Base-by-base conservation (phyloP, 2,888 invertebrate species). In the Geotrupes spiniger region DNA sequence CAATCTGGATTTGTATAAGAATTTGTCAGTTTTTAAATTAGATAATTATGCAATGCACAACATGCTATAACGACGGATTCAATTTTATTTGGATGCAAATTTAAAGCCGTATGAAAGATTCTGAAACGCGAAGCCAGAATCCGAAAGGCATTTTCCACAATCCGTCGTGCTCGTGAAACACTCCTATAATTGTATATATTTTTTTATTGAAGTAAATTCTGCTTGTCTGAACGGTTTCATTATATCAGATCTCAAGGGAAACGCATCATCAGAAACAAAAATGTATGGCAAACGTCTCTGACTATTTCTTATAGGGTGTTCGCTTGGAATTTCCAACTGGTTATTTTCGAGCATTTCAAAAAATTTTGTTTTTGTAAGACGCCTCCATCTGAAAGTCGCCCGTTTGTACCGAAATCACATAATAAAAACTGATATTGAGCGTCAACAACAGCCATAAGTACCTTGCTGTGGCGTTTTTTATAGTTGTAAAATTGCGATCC, bases 181-280 rank as follows among this genome's bases (percentile, higher is more conserved):
- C n/a, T n/a, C n/a, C n/a, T n/a, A n/a, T n/a, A n/a, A n/a, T n/a
- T n/a, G n/a, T n/a, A n/a, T n/a, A n/a, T n/a, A n/a, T n/a, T n/a
- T n/a, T n/a, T n/a, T n/a, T n/a, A n/a, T n/a, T n/a, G n/a, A n/a
- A n/a, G n/a, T n/a, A n/a, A n/a, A n/a, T n/a, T n/a, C n/a, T n/a
- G n/a, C n/a, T n/a, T n/a, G n/a, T n/a, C n/a, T n/a, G n/a, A n/a
- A 55, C 40, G 58, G 56, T 51, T 60, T 61, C 26, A 59, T 44
- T 44, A 59, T 58, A 43, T 12, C 17, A 38, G 14, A 33, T 42
- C 37, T 25, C 39, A 2, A n/a, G n/a, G n/a, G n/a, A 29, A 49
- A 49, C 12, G 45, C 36, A 21, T 42, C 47, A 12, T 60, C 54
- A 10, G 46, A 36, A 6, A 53, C 28, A 42, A 52, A 45, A 8